Conservation (phyloP, 2,888 invertebrate genomes). For the Pemphredon lugubris region DNA sequence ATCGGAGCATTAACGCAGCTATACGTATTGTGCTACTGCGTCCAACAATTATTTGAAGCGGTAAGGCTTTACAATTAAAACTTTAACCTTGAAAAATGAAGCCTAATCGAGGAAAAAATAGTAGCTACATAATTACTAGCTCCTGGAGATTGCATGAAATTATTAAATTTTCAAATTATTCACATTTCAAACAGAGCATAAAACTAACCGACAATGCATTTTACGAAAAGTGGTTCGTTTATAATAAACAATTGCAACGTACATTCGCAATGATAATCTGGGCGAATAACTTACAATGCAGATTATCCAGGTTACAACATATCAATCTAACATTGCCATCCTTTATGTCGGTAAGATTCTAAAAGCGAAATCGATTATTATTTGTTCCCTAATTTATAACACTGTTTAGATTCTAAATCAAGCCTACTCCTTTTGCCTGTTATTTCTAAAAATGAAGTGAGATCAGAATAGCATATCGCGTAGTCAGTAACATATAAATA, state of each 20-base stretch:
- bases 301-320: constrained; percentile 46
- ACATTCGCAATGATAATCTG: constrained; percentile 46
- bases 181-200: too few relatives aligned
- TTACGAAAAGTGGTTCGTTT: constrained; percentile 57
- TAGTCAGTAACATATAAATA: not conserved
- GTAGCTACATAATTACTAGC: too few relatives aligned
- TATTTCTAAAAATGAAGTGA: constrained; percentile 48
- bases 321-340: constrained; percentile 63
- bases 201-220: constrained; percentile 56
- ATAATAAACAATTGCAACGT: constrained; percentile 22
- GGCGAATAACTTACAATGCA: constrained; percentile 53
- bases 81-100: too few relatives aligned
- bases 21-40: constrained; percentile 64
- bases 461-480: not conserved
- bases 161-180: too few relatives aligned
- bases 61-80: constrained; percentile 43
- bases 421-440: constrained; percentile 61
- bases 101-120: too few relatives aligned
- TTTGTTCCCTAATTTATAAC: not conserved
- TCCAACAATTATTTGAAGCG: constrained; percentile 65
- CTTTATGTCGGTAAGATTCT: constrained; percentile 59
- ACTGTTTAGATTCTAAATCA: constrained; percentile 63
- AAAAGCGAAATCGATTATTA: not conserved
- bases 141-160: too few relatives aligned
- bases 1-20: constrained; percentile 57